Evolutionary conservation across 2,888 invertebrate genomes (phyloP), one percentile per base, ranked within the genome.

Genomic region (Zele albiditarsus): DNA sequence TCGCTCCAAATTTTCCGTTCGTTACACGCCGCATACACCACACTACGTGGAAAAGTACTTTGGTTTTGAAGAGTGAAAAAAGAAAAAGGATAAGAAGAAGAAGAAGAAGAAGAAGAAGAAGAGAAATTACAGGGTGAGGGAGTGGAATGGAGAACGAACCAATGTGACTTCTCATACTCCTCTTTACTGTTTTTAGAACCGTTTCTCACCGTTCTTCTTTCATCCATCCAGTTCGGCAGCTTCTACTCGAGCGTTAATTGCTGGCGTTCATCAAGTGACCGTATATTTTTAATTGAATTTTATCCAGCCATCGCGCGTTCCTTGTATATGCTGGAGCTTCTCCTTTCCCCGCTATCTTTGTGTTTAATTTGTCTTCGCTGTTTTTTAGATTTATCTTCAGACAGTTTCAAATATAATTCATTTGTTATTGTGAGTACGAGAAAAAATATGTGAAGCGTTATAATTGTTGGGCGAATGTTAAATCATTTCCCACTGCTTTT

Each of bases 241-340:
- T 71, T 62, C 78, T 75, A 71, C 75, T 67, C 74, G 25, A 70
- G 71, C 77, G 80, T 80, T 82, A 82, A 84, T 84, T 83, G 79
- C 77, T 76, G 78, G 75, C 81, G 71, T 80, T 81, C 80, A 71
- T 75, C 78, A 72, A 78, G 68, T 77, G 77, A 78, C 77, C 80
- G 77, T 78, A 75, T 53, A 53, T 79, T 83, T 83, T 83, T 82
- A 82, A 83, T 83, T 81, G 80, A 81, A 81, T 83, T 75, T 81
- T 53, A 20, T 57, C 62, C 74, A 73, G 78, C 76, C 69, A 74
- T 63, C 67, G 69, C 73, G 71, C 71, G 69, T 65, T 23, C 6
- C 31, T 67, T 31, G 10, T 31, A 20, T 58, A 10, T 12, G 57
- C 49, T 31, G 31, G 31, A 31, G 31, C 28, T 12, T 46, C 60